Evolutionary conservation across 2,797 vertebrate species (phyloP).

Genomic region (Phyllotis vaccarum): DNA sequence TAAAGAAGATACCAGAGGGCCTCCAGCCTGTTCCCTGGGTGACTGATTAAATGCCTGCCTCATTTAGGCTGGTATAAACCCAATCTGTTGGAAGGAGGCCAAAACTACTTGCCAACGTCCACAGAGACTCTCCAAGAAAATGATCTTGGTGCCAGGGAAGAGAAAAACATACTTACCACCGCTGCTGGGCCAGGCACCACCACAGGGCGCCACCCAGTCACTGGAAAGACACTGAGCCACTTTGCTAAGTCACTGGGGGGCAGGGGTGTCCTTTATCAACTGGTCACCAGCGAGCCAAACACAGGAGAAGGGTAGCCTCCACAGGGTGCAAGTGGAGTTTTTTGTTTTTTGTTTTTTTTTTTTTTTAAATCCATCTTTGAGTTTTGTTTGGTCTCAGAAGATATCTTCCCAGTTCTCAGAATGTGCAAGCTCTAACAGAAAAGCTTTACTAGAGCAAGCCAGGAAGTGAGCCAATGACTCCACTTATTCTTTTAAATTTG

Average conservation of each 20-base stretch:
- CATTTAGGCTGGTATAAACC: slow-evolving; percentile 84
- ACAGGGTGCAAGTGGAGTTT: no score
- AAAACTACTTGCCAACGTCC: slow-evolving; percentile 85
- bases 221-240: rapidly evolving
- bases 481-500: slow-evolving; percentile 63
- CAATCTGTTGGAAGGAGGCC: slow-evolving; percentile 83
- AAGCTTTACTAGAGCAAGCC: neutral
- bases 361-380: neutral
- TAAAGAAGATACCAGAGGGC: slow-evolving; percentile 88
- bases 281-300: neutral
- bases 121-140: slow-evolving; percentile 83
- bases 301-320: rapidly evolving
- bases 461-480: slow-evolving; percentile 60
- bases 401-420: slow-evolving; percentile 32
- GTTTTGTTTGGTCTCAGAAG: slow-evolving; percentile 55
- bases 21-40: slow-evolving; percentile 86
- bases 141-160: slow-evolving; percentile 82
- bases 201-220: neutral
- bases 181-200: slow-evolving; percentile 72
- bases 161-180: slow-evolving; percentile 78
- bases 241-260: neutral
- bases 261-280: neutral
- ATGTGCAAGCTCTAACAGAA: neutral
- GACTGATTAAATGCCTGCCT: slow-evolving; percentile 88
- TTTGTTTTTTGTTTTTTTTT: no score